Conservation (phyloP, 2,797 vertebrate genomes). For the Miichthys miiuy region DNA sequence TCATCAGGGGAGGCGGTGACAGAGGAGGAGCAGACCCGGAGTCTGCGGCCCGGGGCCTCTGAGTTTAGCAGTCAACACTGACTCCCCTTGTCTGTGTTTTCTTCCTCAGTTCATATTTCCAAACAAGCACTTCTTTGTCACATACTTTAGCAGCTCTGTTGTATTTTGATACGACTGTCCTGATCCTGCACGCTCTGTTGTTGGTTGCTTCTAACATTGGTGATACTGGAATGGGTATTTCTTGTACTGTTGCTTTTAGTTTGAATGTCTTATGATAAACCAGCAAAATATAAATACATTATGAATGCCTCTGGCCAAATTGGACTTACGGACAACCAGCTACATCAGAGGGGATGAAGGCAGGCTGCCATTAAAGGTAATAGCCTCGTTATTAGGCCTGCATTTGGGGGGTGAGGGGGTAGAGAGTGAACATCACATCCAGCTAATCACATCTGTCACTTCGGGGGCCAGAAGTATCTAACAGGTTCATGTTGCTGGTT, state of each 20-base stretch:
- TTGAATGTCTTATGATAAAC: conserved; percentile 27
- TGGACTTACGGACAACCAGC: conserved; percentile 28
- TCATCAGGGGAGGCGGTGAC: conserved; percentile 11
- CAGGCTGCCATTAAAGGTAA: conserved; percentile 62
- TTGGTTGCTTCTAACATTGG: conserved; percentile 3
- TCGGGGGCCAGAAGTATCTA: conserved; percentile 43
- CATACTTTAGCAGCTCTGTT: background rate
- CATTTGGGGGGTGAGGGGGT: conserved; percentile 4
- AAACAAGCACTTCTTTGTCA: conserved; percentile 45
- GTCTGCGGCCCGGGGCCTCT: conserved; percentile 26
- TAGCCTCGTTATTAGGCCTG: conserved; percentile 53
- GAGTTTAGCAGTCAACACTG: conserved; percentile 37
- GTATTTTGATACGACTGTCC: background rate
- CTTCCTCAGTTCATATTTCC: conserved; percentile 36
- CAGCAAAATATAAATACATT: conserved; percentile 32
- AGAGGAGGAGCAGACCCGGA: conserved; percentile 37
- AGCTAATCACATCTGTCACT: conserved; percentile 63
- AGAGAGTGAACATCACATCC: conserved; percentile 42
- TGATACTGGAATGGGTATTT: conserved; percentile 2
- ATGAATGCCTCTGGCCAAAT: conserved; percentile 39
- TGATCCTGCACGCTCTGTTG: conserved; percentile 6
- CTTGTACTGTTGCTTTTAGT: conserved; percentile 18
- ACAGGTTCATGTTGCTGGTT: conserved; percentile 35
- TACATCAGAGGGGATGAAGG: conserved; percentile 47
- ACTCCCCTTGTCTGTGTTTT: conserved; percentile 37